Percentiles rank a stretch among this genome's conserved stretches.
These are phyloP conservation scores for Nomada ruficornis DNA, from an alignment of 2,888 invertebrate genomes.

Conservation along the genomic window DNA sequence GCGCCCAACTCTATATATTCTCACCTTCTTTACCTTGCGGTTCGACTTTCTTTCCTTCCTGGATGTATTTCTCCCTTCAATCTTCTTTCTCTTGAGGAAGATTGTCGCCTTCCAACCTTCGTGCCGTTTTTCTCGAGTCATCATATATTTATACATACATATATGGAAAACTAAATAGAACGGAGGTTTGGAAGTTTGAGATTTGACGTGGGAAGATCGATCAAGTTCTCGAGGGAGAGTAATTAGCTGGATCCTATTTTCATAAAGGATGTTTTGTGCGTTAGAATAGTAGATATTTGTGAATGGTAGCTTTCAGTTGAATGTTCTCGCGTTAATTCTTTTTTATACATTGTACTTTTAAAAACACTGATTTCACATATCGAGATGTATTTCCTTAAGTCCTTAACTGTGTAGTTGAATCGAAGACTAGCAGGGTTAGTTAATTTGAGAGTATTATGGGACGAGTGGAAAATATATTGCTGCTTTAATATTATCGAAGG, in stretches of 20 bases:
- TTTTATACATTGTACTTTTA: too few species aligned
- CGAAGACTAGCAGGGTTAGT: too few species aligned
- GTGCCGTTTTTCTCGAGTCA: background rate
- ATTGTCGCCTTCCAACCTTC: background rate
- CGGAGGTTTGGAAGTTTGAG: background rate
- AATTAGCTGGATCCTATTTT: background rate
- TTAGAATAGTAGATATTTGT: background rate
- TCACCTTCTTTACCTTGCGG: background rate
- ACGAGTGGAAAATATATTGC: too few species aligned
- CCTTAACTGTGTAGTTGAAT: too few species aligned
- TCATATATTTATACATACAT: background rate
- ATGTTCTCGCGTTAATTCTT: background rate
- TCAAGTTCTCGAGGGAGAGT: background rate
- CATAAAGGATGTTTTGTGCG: too few species aligned
- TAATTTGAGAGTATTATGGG: too few species aligned
- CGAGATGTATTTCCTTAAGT: too few species aligned
- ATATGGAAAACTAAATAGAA: background rate
- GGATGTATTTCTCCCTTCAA: conserved; percentile 34
- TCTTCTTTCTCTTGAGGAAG: conserved; percentile 36
- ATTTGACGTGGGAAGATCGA: background rate
- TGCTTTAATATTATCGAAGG: too few species aligned
- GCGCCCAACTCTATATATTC: conserved; percentile 61
- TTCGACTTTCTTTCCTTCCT: conserved; percentile 3
- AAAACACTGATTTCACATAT: too few species aligned
- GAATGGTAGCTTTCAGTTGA: background rate